Conservation (phyloP, 2,888 invertebrate species). For the Xestia sexstrigata region DNA sequence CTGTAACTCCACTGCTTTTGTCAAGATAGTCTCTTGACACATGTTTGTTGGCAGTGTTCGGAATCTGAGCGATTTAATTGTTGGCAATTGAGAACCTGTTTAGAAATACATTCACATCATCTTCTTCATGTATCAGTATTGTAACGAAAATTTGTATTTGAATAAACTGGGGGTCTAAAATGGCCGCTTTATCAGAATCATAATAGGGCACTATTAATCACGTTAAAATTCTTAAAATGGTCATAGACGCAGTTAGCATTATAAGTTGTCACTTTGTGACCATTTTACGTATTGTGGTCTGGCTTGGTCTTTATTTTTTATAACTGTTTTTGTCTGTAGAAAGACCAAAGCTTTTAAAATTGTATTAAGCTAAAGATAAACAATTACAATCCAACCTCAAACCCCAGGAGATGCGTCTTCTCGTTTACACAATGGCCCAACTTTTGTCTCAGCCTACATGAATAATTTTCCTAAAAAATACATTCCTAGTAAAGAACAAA, state of each 20-base stretch:
- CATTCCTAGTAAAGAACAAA: neutral
- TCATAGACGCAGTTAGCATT: too few species aligned
- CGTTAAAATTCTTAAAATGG: too few species aligned
- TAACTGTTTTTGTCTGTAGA: neutral
- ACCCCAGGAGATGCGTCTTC: neutral
- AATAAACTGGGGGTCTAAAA: too few species aligned
- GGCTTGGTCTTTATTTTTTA: neutral
- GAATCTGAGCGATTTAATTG: neutral
- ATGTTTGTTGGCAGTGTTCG: neutral
- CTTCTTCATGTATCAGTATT: neutral
- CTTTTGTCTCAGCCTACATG: conserved; percentile 1
- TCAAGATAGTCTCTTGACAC: conserved; percentile 29
- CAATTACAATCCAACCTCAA: conserved; percentile 1
- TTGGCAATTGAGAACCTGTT: neutral
- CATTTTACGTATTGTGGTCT: too few species aligned
- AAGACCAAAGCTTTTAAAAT: neutral
- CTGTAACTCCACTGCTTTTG: conserved; percentile 19
- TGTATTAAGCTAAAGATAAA: conserved; percentile 18
- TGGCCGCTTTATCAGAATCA: too few species aligned
- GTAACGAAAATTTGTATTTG: neutral
- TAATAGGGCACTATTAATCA: too few species aligned
- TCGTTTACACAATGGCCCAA: conserved; percentile 27
- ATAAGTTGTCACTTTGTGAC: too few species aligned
- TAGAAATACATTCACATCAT: neutral
- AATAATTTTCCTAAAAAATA: neutral